Percentiles rank a stretch among this genome's conserved stretches.
Evolutionary conservation across 2,113 vertebrate species (phyloP).

Genomic region (Piprites chloris): DNA sequence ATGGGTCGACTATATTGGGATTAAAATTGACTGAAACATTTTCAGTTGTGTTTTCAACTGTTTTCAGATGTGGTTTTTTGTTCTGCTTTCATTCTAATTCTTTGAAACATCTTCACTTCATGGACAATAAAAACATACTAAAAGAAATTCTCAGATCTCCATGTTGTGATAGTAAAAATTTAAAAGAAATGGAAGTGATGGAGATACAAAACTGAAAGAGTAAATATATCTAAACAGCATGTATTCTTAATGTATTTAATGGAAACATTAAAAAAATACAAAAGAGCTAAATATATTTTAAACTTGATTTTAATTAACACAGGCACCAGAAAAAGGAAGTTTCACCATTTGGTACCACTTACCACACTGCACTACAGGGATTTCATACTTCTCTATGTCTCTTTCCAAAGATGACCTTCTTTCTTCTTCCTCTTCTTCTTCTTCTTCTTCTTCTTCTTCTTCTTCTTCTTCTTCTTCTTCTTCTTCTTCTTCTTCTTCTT

Average conservation of each 20-base stretch:
- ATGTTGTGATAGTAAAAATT: not conserved
- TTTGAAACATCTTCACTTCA: not conserved
- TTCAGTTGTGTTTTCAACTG: not conserved
- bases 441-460: no score
- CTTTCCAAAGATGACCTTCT: not conserved
- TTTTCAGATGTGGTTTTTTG: not conserved
- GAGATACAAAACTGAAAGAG: not conserved
- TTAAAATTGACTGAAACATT: not conserved
- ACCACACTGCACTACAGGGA: not conserved
- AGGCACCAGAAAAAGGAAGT: not conserved
- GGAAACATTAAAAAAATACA: not conserved
- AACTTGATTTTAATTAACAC: not conserved
- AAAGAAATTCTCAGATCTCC: not conserved
- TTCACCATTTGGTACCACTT: not conserved
- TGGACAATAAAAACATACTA: not conserved
- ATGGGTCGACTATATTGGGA: not conserved
- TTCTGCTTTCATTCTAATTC: not conserved
- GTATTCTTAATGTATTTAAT: not conserved
- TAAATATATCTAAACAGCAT: not conserved
- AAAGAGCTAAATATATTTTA: not conserved
- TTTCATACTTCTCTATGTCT: not conserved
- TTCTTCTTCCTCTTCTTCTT: no score
- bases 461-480: no score
- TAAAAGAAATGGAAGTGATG: not conserved
- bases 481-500: no score